A percentile compares a stretch with the other conserved stretches of the same genome.
Conservation (phyloP, 2,113 vertebrate genomes). For the Asarcornis scutulata region DNA sequence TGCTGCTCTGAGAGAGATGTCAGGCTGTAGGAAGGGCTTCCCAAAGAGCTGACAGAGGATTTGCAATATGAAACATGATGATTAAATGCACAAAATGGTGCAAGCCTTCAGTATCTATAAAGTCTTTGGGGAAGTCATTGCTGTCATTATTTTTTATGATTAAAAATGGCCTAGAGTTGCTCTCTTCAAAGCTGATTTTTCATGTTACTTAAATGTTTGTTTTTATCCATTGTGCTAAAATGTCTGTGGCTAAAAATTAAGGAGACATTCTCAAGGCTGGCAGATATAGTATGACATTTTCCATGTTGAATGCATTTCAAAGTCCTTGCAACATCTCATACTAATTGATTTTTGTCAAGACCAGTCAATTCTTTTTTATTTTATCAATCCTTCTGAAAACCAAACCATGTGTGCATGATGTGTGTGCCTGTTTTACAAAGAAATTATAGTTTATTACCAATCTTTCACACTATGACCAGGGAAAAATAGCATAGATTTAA, state of each 20-base stretch:
- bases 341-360: conserved; percentile 16
- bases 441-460: background rate
- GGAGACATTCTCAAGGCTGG: background rate
- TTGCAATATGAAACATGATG: background rate
- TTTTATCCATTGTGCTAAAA: background rate
- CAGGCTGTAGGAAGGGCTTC: background rate
- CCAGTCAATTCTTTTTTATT: background rate
- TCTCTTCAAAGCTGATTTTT: background rate
- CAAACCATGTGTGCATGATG: background rate
- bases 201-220: background rate
- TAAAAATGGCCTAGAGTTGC: background rate
- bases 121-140: background rate
- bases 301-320: background rate
- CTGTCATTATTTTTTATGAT: background rate
- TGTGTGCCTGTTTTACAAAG: background rate
- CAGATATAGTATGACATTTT: background rate
- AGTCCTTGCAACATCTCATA: background rate
- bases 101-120: background rate
- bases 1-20: accelerated
- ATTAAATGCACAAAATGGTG: background rate
- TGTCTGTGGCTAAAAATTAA: background rate
- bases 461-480: background rate
- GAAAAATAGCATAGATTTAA: background rate
- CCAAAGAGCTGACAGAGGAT: background rate
- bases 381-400: background rate